Evolutionary conservation across 2,888 invertebrate species (phyloP).

Genomic region (Tenthredo mesomela): DNA sequence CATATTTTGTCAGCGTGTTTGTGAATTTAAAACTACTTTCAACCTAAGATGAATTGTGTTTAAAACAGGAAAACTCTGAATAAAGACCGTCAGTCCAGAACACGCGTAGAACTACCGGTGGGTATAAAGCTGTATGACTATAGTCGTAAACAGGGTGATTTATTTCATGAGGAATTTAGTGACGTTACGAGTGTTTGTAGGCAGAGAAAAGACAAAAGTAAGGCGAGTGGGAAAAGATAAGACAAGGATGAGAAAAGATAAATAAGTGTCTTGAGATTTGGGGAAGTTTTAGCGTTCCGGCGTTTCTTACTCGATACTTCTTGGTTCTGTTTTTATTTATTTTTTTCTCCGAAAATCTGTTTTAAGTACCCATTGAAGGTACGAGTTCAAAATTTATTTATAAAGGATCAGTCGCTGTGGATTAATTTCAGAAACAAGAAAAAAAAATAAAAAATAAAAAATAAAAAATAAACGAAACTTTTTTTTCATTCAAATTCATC

Average conservation of each 20-base stretch:
- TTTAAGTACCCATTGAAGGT: neutral
- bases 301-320: neutral
- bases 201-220: constrained; percentile 33
- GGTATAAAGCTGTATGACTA: constrained; percentile 45
- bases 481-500: neutral
- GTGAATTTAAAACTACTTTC: constrained; percentile 31
- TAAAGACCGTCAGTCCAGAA: constrained; percentile 25
- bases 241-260: constrained; percentile 54
- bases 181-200: constrained; percentile 34
- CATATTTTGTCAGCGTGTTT: constrained; percentile 17
- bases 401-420: too few relatives aligned
- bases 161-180: constrained; percentile 47
- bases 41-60: constrained; percentile 15
- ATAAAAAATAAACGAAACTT: neutral
- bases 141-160: constrained; percentile 50
- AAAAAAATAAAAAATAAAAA: neutral
- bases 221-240: constrained; percentile 44
- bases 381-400: neutral
- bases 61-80: constrained; percentile 41
- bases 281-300: neutral
- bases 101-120: constrained; percentile 17
- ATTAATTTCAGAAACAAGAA: neutral
- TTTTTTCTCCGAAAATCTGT: neutral
- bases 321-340: neutral
- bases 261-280: constrained; percentile 55